These are phyloP conservation scores for Rugalucina vietnamica DNA, from an alignment of 2,888 invertebrate species.

Conservation along the genomic window DNA sequence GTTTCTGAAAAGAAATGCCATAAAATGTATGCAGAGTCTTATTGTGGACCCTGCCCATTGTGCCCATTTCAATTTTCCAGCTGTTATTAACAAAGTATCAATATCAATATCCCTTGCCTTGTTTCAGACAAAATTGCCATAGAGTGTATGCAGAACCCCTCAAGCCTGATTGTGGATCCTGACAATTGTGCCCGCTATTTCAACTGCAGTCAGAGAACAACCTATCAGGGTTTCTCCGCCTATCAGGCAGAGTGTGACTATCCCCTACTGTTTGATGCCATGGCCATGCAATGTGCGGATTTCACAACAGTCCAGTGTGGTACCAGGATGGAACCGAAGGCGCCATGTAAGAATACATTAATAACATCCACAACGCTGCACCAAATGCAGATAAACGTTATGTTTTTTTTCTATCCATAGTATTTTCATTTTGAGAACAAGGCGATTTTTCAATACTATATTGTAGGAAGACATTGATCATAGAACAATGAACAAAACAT, in stretches of 20 bases:
- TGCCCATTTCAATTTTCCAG: too few species aligned
- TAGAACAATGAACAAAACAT: too few species aligned
- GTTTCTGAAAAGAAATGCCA: too few species aligned
- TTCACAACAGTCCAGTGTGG: slow-evolving; percentile 69
- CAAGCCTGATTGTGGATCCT: slow-evolving; percentile 62
- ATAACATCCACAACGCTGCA: too few species aligned
- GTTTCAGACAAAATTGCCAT: slow-evolving; percentile 62
- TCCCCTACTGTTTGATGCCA: slow-evolving; percentile 67
- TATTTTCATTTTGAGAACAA: too few species aligned
- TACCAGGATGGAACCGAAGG: slow-evolving; percentile 66
- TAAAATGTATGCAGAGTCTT: too few species aligned
- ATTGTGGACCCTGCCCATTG: too few species aligned
- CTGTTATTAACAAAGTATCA: too few species aligned
- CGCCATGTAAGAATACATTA: slow-evolving; percentile 77
- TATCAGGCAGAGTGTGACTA: slow-evolving; percentile 73
- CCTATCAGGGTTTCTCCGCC: slow-evolving; percentile 57
- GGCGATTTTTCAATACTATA: too few species aligned
- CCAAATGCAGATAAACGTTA: too few species aligned
- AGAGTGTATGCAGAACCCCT: slow-evolving; percentile 50
- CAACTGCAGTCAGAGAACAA: slow-evolving; percentile 63
- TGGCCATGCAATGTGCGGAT: slow-evolving; percentile 63
- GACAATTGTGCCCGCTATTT: slow-evolving; percentile 72
- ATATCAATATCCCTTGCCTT: not conserved
- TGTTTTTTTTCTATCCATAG: too few species aligned
- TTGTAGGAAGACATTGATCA: too few species aligned